These are phyloP conservation scores for Ploceus nigricollis DNA, from an alignment of 2,113 vertebrate genomes.

Conservation along the genomic window DNA sequence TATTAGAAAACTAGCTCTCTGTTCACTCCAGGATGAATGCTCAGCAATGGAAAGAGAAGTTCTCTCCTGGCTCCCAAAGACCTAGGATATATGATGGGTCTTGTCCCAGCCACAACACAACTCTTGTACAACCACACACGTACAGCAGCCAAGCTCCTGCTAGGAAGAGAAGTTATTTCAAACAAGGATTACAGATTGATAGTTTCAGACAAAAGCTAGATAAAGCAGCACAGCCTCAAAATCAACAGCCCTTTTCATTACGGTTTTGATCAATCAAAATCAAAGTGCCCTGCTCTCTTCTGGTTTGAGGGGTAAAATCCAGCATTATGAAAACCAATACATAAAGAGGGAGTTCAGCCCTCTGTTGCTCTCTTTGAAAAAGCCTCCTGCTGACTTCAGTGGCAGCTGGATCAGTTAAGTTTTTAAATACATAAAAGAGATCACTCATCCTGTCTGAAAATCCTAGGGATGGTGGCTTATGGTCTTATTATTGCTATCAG, in stretches of 20 bases:
- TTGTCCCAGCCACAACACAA: neutral
- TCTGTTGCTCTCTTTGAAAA: neutral
- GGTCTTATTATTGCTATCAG: neutral
- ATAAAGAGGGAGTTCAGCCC: neutral
- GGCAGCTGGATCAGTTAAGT: neutral
- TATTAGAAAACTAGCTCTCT: neutral
- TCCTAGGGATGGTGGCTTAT: neutral
- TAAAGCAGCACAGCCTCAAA: neutral
- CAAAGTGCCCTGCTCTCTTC: neutral
- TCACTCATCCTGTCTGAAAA: neutral
- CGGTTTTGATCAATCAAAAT: neutral
- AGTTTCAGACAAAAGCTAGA: neutral
- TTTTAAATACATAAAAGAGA: neutral
- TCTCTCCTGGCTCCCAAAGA: neutral
- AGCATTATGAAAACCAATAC: neutral
- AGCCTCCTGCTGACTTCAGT: neutral
- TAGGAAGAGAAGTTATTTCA: neutral
- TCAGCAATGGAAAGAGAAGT: neutral
- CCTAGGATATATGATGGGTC: rapidly evolving
- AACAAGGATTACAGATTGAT: neutral
- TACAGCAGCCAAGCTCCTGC: neutral
- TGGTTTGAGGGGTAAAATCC: neutral
- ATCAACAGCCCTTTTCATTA: neutral
- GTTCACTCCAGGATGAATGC: neutral
- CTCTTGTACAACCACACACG: neutral